These are phyloP conservation scores for Aleadryas rufinucha DNA, from an alignment of 2,113 vertebrate species.

Conservation along the genomic window DNA sequence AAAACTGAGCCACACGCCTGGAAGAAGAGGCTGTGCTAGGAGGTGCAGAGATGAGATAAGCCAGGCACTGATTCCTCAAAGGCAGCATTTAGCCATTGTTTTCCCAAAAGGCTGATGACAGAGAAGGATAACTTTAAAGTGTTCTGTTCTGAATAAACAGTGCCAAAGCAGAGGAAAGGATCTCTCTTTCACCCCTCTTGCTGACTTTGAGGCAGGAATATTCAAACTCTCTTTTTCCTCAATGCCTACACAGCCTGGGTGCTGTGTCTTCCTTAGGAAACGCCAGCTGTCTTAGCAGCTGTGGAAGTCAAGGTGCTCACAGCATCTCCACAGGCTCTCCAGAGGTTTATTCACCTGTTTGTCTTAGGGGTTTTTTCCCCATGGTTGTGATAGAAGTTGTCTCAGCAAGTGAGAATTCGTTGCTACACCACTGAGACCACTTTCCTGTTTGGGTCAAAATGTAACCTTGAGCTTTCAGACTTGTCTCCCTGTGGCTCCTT, in stretches of 20 bases:
- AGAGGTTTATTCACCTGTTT: neutral
- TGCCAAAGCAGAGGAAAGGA: neutral
- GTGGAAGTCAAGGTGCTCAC: neutral
- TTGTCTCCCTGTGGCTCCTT: neutral
- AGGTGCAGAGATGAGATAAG: neutral
- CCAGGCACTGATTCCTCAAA: neutral
- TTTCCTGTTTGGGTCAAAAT: neutral
- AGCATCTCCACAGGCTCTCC: neutral
- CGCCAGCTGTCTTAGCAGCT: accelerated
- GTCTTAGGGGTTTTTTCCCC: neutral
- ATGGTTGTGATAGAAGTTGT: neutral
- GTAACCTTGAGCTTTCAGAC: neutral
- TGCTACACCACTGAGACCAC: neutral
- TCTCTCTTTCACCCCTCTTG: neutral
- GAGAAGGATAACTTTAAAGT: neutral
- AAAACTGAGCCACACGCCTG: neutral
- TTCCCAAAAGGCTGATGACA: neutral
- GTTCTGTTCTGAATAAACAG: neutral
- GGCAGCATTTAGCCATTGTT: neutral
- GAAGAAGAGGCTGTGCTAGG: neutral
- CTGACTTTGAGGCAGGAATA: neutral
- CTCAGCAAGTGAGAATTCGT: neutral
- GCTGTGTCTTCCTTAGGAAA: neutral
- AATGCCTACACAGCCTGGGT: neutral
- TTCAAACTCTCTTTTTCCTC: neutral